Conservation (phyloP, 2,797 vertebrate genomes). For the Lepus oiostolus region DNA sequence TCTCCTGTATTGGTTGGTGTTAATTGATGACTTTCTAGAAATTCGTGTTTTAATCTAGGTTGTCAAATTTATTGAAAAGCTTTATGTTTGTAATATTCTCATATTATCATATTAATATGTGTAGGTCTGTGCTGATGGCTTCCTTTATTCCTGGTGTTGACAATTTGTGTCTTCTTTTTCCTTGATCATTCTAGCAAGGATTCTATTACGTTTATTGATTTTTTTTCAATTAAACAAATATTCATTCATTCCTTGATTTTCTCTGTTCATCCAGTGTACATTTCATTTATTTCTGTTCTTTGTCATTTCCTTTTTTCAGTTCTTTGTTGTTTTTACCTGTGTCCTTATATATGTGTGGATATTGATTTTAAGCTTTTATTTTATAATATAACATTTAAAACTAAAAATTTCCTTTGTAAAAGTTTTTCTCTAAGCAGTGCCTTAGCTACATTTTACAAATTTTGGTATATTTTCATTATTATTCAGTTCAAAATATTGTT, state of each 20-base stretch:
- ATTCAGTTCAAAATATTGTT: constrained; percentile 32
- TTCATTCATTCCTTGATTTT: constrained; percentile 30
- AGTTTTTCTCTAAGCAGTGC: neutral
- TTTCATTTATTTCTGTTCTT: neutral
- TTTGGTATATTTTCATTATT: neutral
- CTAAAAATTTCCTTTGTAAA: neutral
- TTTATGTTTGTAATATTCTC: neutral
- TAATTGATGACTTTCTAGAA: constrained; percentile 27
- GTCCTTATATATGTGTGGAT: neutral
- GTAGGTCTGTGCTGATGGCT: neutral
- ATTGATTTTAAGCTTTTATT: constrained; percentile 3
- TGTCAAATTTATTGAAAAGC: neutral
- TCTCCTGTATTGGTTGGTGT: neutral
- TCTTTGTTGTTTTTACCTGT: neutral
- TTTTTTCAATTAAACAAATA: neutral
- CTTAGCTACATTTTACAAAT: neutral
- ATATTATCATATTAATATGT: neutral
- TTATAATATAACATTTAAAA: neutral
- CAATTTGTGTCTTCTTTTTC: neutral
- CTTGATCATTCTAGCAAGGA: neutral
- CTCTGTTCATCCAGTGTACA: neutral
- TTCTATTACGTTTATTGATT: neutral
- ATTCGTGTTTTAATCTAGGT: neutral
- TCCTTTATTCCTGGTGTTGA: neutral
- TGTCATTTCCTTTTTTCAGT: neutral